Base-by-base conservation (phyloP, 2,797 vertebrate species). In the Sphenodon punctatus region DNA sequence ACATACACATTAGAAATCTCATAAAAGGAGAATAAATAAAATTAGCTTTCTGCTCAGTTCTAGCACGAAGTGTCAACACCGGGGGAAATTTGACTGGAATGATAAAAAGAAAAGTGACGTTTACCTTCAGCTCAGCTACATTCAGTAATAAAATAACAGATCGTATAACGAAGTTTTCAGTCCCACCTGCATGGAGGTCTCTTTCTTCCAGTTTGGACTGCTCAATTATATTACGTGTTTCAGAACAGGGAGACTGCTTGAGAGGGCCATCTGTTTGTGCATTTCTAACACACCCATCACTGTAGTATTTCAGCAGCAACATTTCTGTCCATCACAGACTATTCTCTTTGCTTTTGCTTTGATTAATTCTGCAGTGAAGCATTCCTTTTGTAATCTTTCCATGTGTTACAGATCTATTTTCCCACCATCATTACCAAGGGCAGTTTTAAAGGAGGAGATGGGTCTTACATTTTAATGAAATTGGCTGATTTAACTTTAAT, bases 141-240 rank as follows among this genome's bases (percentile, higher is more conserved):
- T 22, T 67, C 8, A 60, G 3, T 22, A 63, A 60, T n/a, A 27
- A 13, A 42, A 51, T 20, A 67, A 23, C 15, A 10, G 38, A 20
- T 32, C 27, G 58, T 2, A 19, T n/a, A 59, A 65, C 66, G 46
- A 61, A 27, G 19, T 32, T 48, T 71, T 65, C 27, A 32, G 3
- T 64, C 39, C 32, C 8, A 65, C 42, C 14, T 30, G 20, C 14
- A 30, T n/a, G 4, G 6, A 34, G 12, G 32, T 34, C 20, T 19
- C 36, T 30, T 41, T 17, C 6, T 13, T 43, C 27, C 56, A 64
- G 39, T 20, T 23, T 34, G 38, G 27, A 55, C 66, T 20, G 14
- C 41, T 46, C 41, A 30, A 23, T 10, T 46, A n/a, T 4, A 5
- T 48, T 20, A 2, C 0, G 4, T 3, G 10, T 11, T 4, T 65